Percentiles rank a stretch among this genome's conserved stretches.
Evolutionary conservation across 2,797 vertebrate genomes (phyloP).

Genomic region (Pipistrellus pygmaeus): DNA sequence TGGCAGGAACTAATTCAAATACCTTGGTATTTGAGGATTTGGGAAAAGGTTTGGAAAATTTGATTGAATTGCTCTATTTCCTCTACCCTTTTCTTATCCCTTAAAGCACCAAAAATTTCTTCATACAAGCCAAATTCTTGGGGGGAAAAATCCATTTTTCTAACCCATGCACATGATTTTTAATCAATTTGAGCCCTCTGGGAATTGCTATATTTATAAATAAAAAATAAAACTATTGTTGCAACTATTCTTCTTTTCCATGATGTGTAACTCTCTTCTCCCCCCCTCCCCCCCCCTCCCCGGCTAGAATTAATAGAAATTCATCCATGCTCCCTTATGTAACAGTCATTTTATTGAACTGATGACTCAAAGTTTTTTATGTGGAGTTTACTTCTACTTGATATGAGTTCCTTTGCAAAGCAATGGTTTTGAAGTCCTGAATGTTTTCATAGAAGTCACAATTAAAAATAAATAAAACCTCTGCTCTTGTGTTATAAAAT

Average conservation of each 20-base stretch:
- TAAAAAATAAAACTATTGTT: conserved; percentile 9
- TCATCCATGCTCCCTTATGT: neutral
- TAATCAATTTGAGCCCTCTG: neutral
- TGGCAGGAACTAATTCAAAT: conserved; percentile 54
- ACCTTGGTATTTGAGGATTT: conserved; percentile 64
- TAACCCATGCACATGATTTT: conserved; percentile 35
- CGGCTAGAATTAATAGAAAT: neutral
- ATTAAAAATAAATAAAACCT: neutral
- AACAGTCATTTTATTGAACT: neutral
- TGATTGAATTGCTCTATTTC: conserved; percentile 60
- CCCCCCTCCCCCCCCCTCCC: no score
- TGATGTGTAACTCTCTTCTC: neutral
- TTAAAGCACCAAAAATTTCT: conserved; percentile 42
- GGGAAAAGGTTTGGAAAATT: conserved; percentile 61
- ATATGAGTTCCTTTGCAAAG: neutral
- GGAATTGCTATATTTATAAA: conserved; percentile 31
- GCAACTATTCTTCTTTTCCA: conserved; percentile 17
- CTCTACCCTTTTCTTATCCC: neutral
- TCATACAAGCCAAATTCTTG: conserved; percentile 31
- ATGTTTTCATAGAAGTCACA: neutral
- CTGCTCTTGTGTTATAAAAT: neutral
- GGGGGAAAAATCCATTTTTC: neutral
- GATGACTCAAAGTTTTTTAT: neutral
- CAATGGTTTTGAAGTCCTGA: neutral
- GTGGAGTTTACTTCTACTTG: conserved; percentile 26